phyloP scores from a whole-genome alignment of 1,140 invertebrate species.

The Nylanderia fulva region DNA sequence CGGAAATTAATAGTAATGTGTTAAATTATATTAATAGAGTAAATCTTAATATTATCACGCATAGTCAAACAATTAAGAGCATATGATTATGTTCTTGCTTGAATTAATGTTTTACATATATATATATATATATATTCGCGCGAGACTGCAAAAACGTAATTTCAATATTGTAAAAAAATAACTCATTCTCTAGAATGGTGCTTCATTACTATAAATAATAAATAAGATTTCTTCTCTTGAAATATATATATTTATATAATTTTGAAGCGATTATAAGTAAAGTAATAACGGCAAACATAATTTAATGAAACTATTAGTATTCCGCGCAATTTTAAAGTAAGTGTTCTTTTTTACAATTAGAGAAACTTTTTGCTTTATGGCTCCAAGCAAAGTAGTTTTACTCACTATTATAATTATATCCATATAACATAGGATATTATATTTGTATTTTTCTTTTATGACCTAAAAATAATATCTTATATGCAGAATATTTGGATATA shows the following conservation, averaged over 20 bases:
- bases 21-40: conserved; percentile 19
- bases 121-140: no score
- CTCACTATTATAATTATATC: no score
- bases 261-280: background rate
- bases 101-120: background rate
- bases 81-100: conserved; percentile 3
- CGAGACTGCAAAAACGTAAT: background rate
- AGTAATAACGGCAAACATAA: background rate
- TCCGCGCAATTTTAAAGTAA: background rate
- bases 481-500: no score
- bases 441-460: no score
- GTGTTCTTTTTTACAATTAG: background rate
- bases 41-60: background rate
- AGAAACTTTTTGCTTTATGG: no score
- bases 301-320: background rate
- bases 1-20: background rate
- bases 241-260: no score
- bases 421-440: no score
- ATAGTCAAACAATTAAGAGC: no score
- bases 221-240: background rate
- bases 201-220: background rate
- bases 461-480: background rate
- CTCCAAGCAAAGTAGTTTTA: background rate
- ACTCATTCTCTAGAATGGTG: background rate
- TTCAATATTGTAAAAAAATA: background rate